phyloP scores from a whole-genome alignment of 2,797 vertebrate species.

The Microctenopoma steveboyesi region DNA sequence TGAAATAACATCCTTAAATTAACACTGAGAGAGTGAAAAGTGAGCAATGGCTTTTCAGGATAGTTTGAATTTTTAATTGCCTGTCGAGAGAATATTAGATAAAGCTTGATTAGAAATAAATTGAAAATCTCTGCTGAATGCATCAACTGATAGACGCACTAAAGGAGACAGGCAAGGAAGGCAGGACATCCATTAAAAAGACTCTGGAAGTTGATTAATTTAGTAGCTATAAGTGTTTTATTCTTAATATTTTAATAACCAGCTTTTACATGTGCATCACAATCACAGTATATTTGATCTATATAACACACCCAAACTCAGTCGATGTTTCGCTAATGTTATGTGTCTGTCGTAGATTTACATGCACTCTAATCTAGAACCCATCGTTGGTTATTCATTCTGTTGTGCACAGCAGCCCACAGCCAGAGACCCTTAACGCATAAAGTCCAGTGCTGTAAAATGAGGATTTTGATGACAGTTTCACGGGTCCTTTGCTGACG shows the following conservation, averaged over 20 bases:
- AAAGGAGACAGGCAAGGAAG: constrained; percentile 74
- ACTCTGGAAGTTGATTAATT: constrained; percentile 66
- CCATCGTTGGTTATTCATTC: constrained; percentile 10
- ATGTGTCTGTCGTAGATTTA: neutral
- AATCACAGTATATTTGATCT: constrained; percentile 5
- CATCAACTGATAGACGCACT: constrained; percentile 81
- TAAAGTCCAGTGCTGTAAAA: constrained; percentile 17
- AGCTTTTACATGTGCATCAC: constrained; percentile 2
- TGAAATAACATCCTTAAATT: constrained; percentile 88
- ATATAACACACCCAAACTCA: neutral
- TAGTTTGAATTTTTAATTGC: constrained; percentile 88
- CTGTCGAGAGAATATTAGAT: constrained; percentile 89
- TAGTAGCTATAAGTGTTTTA: constrained; percentile 60
- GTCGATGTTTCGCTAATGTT: too few species aligned
- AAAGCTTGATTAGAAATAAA: constrained; percentile 89
- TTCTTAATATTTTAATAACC: constrained; percentile 47
- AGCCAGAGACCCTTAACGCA: neutral
- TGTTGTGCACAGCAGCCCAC: neutral
- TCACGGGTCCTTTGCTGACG: constrained; percentile 37
- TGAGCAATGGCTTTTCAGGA: constrained; percentile 87
- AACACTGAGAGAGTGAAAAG: constrained; percentile 83
- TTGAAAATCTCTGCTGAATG: constrained; percentile 87
- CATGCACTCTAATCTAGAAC: neutral
- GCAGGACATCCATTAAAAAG: constrained; percentile 64
- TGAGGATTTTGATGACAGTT: constrained; percentile 31